Conservation (phyloP, 2,797 vertebrate species). For the Thripadectes ignobilis region DNA sequence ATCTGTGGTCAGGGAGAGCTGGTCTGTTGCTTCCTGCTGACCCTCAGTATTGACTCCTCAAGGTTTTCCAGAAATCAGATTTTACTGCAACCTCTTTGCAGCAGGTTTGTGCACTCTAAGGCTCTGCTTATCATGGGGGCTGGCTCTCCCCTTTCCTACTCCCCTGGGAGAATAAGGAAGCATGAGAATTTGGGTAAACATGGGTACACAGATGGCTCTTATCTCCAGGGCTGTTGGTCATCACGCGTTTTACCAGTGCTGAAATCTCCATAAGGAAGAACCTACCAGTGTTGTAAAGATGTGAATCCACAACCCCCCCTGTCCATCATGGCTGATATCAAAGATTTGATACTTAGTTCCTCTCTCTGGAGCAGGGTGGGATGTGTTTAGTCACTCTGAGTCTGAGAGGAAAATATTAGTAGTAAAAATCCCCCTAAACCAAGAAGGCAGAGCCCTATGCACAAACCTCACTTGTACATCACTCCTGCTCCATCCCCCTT, state of each 20-base stretch:
- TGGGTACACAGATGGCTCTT: not conserved
- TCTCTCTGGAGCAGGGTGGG: not conserved
- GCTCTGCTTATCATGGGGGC: not conserved
- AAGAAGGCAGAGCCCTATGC: not conserved
- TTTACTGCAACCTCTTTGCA: not conserved
- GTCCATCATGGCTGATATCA: accelerated
- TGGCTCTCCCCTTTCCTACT: not conserved
- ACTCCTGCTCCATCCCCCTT: not conserved
- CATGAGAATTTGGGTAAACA: not conserved
- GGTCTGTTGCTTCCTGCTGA: not conserved
- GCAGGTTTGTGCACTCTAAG: not conserved
- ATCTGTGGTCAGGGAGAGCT: too few relatives aligned
- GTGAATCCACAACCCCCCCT: not conserved
- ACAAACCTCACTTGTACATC: not conserved
- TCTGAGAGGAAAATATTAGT: not conserved
- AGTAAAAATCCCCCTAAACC: not conserved
- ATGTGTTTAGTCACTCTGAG: not conserved
- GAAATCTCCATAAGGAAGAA: not conserved
- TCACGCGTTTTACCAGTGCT: accelerated
- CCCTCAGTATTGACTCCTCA: accelerated
- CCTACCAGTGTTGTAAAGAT: not conserved
- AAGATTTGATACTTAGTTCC: not conserved
- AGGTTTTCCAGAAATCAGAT: not conserved
- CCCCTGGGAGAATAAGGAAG: not conserved
- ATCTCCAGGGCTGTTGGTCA: not conserved